Evolutionary conservation across 2,888 invertebrate genomes (phyloP), one percentile per base, ranked within the genome.

Genomic region (Leucophenga maculata): DNA sequence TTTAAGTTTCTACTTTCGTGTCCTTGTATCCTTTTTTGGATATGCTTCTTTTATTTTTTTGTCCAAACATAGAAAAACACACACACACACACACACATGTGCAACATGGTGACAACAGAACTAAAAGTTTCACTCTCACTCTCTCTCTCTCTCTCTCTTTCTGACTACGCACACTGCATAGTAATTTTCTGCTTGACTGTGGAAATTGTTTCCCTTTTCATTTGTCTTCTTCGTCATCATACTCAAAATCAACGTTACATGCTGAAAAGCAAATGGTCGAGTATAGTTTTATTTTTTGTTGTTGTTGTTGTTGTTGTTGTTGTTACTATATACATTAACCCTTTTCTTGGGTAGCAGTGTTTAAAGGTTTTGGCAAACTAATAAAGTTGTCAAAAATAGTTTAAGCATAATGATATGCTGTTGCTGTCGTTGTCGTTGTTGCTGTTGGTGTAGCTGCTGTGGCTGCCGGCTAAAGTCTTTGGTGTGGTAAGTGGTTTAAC

Each of bases 341-440:
- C 71, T 73, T 72, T 60, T 60, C 60, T 60, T 60, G 60, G 39
- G 26, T 26, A n/a, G 48, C 31, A 55, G 59, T 46, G 52, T 66
- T 22, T 32, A 67, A 75, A 74, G 62, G 46, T 20, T 64, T 48
- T 72, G 73, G 76, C 39, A 76, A 84, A 75, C 84, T 80, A 81
- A 82, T 84, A 81, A 81, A 81, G 80, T 79, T 81, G 80, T 81
- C 83, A 76, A 80, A 83, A 81, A 80, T 79, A 82, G 83, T 80
- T 82, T 82, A 77, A 79, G 83, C 83, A 84, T 84, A 81, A 81
- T 81, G 84, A 84, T 84, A 81, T 81, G 81, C 81, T 82, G 76
- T 72, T 75, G 70, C 81, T 82, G 76, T 72, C 74, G 70, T 69
- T 48, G 71, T 54, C 18, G 11, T 54, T 20, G 14, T 22, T 54